These are phyloP conservation scores for Agapostemon virescens DNA, from an alignment of 2,888 invertebrate species.

Conservation along the genomic window DNA sequence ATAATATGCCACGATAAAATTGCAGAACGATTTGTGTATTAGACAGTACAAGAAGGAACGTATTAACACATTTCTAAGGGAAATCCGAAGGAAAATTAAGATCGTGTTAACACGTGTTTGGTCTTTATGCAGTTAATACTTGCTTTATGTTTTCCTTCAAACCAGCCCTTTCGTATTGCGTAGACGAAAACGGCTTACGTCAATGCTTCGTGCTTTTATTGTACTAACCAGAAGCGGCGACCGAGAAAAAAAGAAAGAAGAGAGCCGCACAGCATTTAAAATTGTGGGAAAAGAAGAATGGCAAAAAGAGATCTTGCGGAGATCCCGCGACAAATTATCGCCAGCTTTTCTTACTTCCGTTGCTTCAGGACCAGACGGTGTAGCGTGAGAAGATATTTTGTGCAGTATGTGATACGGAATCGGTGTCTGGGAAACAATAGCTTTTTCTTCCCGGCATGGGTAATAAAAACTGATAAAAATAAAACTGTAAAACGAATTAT, in stretches of 20 bases:
- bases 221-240: conserved; percentile 38
- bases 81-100: neutral
- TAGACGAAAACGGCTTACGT: conserved; percentile 43
- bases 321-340: conserved; percentile 55
- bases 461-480: neutral
- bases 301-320: conserved; percentile 22
- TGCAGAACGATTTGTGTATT: neutral
- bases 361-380: conserved; percentile 23
- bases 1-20: neutral
- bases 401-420: neutral
- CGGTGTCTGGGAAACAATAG: neutral
- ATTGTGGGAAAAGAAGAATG: conserved; percentile 56
- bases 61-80: neutral
- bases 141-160: conserved; percentile 11
- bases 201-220: conserved; percentile 48
- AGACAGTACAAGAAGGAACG: neutral
- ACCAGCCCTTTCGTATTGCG: neutral
- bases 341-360: conserved; percentile 41
- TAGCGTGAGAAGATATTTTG: conserved; percentile 15
- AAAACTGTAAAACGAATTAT: neutral
- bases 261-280: conserved; percentile 47
- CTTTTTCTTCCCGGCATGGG: neutral
- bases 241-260: conserved; percentile 45
- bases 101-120: neutral
- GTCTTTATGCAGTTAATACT: neutral